These are phyloP conservation scores for Centroberyx gerrardi DNA, from an alignment of 2,797 vertebrate species.

Conservation along the genomic window DNA sequence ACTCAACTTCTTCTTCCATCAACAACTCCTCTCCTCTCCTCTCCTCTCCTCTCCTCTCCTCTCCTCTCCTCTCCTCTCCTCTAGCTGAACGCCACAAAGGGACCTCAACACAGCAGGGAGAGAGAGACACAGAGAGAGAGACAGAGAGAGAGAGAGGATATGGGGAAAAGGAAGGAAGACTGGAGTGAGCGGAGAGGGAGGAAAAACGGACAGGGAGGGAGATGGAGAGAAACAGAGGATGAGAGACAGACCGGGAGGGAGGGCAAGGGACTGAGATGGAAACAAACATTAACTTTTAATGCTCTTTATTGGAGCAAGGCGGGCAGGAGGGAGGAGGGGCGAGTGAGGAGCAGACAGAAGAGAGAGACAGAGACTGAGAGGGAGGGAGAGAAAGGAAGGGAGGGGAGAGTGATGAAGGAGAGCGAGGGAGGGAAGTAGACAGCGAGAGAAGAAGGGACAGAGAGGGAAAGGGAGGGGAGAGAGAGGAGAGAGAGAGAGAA, in stretches of 20 bases:
- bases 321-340: conserved; percentile 34
- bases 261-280: conserved; percentile 72
- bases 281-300: conserved; percentile 84
- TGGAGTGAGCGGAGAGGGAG: conserved; percentile 58
- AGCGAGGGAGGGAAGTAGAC: neutral
- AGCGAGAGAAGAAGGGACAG: conserved; percentile 46
- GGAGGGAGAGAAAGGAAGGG: conserved; percentile 40
- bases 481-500: neutral
- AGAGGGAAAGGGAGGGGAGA: conserved; percentile 28
- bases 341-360: conserved; percentile 40
- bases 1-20: too few relatives aligned
- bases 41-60: too few relatives aligned
- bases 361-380: conserved; percentile 26
- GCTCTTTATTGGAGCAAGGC: conserved; percentile 62
- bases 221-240: conserved; percentile 62
- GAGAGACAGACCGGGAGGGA: conserved; percentile 41
- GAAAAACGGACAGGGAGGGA: conserved; percentile 54
- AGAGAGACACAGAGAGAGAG: conserved; percentile 5
- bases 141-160: conserved; percentile 6
- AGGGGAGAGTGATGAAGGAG: conserved; percentile 2
- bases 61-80: neutral
- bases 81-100: conserved; percentile 36
- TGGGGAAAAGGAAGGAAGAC: conserved; percentile 11
- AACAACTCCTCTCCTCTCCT: too few relatives aligned
- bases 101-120: conserved; percentile 28